phyloP scores from a whole-genome alignment of 1,140 invertebrate species.

The Gonatopus flavifemur region DNA sequence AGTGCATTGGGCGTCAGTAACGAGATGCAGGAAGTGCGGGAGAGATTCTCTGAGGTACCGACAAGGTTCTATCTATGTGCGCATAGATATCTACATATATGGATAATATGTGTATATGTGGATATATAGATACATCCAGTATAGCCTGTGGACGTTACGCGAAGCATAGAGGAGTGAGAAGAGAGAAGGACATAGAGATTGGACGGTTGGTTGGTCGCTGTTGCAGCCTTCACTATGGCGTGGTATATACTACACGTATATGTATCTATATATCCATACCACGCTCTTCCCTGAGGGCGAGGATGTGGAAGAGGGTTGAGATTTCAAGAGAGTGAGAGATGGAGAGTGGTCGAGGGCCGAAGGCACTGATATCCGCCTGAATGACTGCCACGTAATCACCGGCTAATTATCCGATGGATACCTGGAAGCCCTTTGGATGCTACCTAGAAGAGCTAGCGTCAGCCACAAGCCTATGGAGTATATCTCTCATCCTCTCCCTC shows the following conservation, averaged over 20 bases:
- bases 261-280: no score
- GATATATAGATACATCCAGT: background rate
- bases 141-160: background rate
- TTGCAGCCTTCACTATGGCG: conserved; percentile 14
- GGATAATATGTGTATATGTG: background rate
- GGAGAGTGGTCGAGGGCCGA: conserved; percentile 30
- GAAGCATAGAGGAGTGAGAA: no score
- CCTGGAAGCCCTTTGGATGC: conserved; percentile 34
- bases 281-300: conserved; percentile 27
- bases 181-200: no score
- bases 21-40: conserved; percentile 54
- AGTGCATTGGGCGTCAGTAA: conserved; percentile 49
- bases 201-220: no score
- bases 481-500: conserved; percentile 6
- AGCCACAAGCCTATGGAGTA: conserved; percentile 4
- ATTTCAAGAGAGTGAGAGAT: conserved; percentile 9
- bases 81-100: background rate
- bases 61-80: background rate
- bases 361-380: conserved; percentile 50
- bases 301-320: conserved; percentile 29
- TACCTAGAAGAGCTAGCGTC: no score
- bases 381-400: conserved; percentile 56
- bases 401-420: conserved; percentile 58
- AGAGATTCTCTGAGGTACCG: conserved; percentile 6
- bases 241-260: no score